Evolutionary conservation across 2,797 vertebrate genomes (phyloP).

Genomic region (Sebastes kiyomatsui): DNA sequence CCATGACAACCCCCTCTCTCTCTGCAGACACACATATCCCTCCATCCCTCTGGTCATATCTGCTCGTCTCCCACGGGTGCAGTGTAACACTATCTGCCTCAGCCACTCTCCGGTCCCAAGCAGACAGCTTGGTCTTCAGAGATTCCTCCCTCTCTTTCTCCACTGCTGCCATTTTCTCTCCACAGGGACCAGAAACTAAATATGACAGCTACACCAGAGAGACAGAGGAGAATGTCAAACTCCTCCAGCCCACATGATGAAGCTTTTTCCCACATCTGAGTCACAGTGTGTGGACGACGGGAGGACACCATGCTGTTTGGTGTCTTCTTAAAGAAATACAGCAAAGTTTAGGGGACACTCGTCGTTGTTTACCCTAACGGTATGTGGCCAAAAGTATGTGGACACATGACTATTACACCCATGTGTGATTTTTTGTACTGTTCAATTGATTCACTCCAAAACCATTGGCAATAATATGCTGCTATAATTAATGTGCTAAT

Average conservation of each 20-base stretch:
- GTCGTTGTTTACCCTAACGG: no score
- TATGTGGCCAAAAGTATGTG: not conserved
- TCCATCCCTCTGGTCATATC: slow-evolving; percentile 66
- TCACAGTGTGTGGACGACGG: slow-evolving; percentile 6
- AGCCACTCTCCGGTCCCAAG: slow-evolving; percentile 64
- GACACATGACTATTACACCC: not conserved
- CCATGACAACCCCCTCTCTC: slow-evolving; percentile 12
- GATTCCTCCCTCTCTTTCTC: slow-evolving; percentile 57
- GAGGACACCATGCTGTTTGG: not conserved
- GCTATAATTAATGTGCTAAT: not conserved
- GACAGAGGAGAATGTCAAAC: slow-evolving; percentile 69
- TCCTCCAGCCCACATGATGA: slow-evolving; percentile 49
- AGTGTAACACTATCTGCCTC: slow-evolving; percentile 75
- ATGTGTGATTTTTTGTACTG: not conserved
- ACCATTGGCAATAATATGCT: not conserved
- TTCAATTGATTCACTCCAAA: not conserved
- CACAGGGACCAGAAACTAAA: slow-evolving; percentile 73
- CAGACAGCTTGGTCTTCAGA: slow-evolving; percentile 73
- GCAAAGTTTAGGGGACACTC: not conserved
- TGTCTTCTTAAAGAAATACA: not conserved
- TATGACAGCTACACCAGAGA: slow-evolving; percentile 73
- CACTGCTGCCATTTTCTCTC: slow-evolving; percentile 58
- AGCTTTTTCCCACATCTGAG: slow-evolving; percentile 8
- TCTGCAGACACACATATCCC: not conserved
- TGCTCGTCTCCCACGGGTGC: slow-evolving; percentile 65